These are phyloP conservation scores for Colaptes auratus DNA, from an alignment of 2,113 vertebrate species.

Conservation along the genomic window DNA sequence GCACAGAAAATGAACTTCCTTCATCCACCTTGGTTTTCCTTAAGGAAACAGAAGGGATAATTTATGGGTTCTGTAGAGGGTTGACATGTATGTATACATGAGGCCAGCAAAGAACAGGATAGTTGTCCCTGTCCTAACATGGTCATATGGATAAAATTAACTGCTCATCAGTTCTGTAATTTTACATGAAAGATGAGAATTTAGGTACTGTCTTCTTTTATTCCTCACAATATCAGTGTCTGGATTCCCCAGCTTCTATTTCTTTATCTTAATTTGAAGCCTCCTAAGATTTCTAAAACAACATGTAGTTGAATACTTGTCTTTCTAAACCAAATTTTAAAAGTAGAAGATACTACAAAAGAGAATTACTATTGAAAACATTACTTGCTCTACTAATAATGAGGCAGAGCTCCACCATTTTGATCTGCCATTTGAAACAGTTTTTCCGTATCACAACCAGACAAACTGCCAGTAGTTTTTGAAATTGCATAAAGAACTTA, in stretches of 20 bases:
- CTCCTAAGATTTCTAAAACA: background rate
- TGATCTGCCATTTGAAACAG: background rate
- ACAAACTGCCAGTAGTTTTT: background rate
- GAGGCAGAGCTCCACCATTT: background rate
- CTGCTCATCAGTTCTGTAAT: background rate
- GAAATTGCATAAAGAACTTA: background rate
- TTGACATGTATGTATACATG: background rate
- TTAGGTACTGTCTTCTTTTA: background rate
- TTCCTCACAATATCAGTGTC: background rate
- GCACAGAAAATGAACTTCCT: background rate
- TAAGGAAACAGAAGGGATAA: background rate
- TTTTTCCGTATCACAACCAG: background rate
- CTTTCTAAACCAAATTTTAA: background rate
- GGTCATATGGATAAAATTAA: background rate
- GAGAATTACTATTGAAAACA: background rate
- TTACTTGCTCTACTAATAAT: no score
- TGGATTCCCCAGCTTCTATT: background rate
- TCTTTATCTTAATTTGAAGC: background rate
- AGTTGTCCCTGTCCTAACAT: background rate
- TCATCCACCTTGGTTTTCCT: background rate
- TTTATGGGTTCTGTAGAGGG: background rate
- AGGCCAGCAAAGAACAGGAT: background rate
- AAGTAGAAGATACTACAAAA: background rate
- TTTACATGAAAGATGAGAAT: background rate
- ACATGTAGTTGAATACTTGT: background rate